phyloP scores from a whole-genome alignment of 2,113 vertebrate genomes.

The Lepidothrix coronata region DNA sequence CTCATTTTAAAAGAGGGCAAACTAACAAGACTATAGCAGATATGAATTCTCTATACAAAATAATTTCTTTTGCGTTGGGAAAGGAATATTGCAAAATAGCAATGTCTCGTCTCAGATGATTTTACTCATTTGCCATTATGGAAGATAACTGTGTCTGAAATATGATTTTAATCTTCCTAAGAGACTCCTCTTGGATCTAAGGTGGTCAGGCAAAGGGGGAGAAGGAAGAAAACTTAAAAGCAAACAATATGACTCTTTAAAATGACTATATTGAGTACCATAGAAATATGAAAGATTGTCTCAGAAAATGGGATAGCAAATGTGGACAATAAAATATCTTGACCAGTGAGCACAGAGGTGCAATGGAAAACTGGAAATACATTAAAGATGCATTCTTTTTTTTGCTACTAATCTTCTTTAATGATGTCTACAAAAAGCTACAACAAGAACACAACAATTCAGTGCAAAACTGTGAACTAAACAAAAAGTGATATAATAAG shows the following conservation, averaged over 20 bases:
- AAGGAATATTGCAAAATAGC: not conserved
- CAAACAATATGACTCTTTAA: not conserved
- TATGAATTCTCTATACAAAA: not conserved
- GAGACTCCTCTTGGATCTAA: not conserved
- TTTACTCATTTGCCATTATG: not conserved
- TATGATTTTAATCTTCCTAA: not conserved
- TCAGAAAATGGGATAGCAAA: not conserved
- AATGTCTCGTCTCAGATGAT: not conserved
- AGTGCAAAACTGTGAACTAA: not conserved
- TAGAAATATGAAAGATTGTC: not conserved
- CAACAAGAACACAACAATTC: not conserved
- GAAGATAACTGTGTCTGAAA: not conserved
- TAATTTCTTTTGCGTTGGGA: fast-evolving
- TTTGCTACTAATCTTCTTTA: not conserved
- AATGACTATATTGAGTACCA: not conserved
- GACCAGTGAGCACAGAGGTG: not conserved
- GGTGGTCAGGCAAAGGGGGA: fast-evolving
- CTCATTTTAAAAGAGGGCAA: not conserved
- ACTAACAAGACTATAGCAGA: not conserved
- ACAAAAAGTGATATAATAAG: not conserved
- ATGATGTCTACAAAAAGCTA: not conserved
- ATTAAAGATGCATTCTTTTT: not conserved
- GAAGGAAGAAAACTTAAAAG: not conserved
- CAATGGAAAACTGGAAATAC: not conserved
- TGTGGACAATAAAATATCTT: not conserved